Evolutionary conservation across 2,113 vertebrate species (phyloP).

Genomic region (Noturus placidus): DNA sequence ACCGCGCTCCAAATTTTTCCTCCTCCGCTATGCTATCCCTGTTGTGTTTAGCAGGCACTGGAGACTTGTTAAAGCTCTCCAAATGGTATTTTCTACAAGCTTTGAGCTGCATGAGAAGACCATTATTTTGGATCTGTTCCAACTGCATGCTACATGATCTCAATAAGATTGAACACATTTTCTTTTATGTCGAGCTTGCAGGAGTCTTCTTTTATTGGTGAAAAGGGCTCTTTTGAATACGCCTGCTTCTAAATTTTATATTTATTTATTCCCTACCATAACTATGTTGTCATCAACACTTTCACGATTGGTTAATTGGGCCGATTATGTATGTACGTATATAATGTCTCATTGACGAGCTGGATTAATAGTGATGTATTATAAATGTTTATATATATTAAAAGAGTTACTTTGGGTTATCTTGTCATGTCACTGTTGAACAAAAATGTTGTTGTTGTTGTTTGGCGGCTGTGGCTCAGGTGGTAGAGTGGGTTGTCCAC

Average conservation of each 20-base stretch:
- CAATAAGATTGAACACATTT: slow-evolving; percentile 26
- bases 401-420: background rate
- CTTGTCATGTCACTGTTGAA: too few species aligned
- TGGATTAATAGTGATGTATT: background rate
- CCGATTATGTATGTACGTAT: background rate
- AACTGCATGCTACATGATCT: slow-evolving; percentile 41
- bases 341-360: background rate
- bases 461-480: too few species aligned
- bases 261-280: background rate
- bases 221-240: background rate
- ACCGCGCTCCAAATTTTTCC: slow-evolving; percentile 35
- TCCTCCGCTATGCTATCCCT: background rate
- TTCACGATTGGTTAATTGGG: background rate
- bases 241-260: background rate
- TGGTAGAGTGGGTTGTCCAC: too few species aligned
- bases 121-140: slow-evolving; percentile 26
- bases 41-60: slow-evolving; percentile 62
- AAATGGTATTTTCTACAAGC: slow-evolving; percentile 58
- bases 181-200: background rate
- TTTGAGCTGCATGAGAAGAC: slow-evolving; percentile 64
- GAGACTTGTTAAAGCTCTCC: slow-evolving; percentile 51
- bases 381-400: background rate
- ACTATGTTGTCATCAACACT: background rate
- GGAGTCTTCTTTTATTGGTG: background rate
- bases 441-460: too few species aligned